Evolutionary conservation across 2,888 invertebrate species (phyloP).

Genomic region (Watsonalla binaria): DNA sequence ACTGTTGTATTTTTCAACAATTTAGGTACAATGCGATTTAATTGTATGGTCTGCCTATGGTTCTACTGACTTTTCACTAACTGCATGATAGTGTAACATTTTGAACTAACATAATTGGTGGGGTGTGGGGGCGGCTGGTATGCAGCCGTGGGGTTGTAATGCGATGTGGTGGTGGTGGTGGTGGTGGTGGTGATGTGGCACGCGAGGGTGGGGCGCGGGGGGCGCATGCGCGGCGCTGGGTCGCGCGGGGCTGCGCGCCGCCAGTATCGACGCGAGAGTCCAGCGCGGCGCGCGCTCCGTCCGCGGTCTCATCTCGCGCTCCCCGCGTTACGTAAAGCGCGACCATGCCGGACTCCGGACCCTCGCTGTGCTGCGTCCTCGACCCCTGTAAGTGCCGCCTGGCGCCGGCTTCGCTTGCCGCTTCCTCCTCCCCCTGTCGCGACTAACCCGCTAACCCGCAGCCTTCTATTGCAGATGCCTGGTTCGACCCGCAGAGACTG

Average conservation of each 20-base stretch:
- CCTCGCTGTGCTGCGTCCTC: constrained; percentile 73
- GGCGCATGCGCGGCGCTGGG: constrained; percentile 28
- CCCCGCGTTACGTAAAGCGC: constrained; percentile 70
- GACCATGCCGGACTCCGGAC: constrained; percentile 68
- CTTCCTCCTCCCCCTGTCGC: constrained; percentile 62
- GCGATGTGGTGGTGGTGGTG: constrained; percentile 23
- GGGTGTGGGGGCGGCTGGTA: constrained; percentile 3
- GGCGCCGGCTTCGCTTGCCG: constrained; percentile 50
- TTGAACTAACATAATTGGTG: not conserved
- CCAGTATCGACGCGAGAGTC: constrained; percentile 78
- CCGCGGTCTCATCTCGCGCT: constrained; percentile 49
- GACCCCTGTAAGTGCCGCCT: constrained; percentile 66
- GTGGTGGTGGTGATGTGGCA: constrained; percentile 22
- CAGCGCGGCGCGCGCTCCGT: constrained; percentile 74
- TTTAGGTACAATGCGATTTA: no score
- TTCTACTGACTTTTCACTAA: not conserved
- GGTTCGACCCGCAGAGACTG: constrained; percentile 95
- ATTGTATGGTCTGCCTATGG: no score
- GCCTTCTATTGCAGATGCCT: constrained; percentile 90
- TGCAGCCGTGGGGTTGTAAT: constrained; percentile 9
- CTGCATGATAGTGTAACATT: not conserved
- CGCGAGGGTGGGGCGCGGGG: constrained; percentile 28
- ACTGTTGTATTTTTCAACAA: no score
- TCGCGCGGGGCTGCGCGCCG: constrained; percentile 36
- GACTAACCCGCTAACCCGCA: constrained; percentile 77